A percentile compares a stretch with the other conserved stretches of the same genome.
Conservation (phyloP, 2,113 vertebrate genomes). For the Antennarius striatus region DNA sequence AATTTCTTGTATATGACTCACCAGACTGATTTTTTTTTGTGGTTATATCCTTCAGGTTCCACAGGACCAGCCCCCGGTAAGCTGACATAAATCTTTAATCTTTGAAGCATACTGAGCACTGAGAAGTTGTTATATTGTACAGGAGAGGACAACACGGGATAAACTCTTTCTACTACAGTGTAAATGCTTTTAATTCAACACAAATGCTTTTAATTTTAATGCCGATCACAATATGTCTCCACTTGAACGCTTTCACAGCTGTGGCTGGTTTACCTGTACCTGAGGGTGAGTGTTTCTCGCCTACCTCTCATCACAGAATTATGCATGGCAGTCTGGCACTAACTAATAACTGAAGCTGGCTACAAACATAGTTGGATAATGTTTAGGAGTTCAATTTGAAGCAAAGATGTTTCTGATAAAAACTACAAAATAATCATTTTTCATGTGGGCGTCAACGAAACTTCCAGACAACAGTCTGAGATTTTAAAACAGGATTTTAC, state of each 20-base stretch:
- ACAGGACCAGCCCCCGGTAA: conserved; percentile 39
- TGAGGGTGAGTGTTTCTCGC: conserved; percentile 32
- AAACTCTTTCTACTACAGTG: neutral
- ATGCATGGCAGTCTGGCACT: conserved; percentile 1
- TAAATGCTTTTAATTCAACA: neutral
- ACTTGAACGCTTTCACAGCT: conserved; percentile 34
- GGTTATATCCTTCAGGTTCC: conserved; percentile 24
- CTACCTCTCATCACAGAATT: neutral
- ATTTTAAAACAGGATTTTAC: too few species aligned
- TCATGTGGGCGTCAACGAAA: too few species aligned
- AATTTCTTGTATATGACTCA: neutral
- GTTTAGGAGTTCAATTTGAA: neutral
- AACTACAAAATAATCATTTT: too few species aligned
- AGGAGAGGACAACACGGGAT: neutral
- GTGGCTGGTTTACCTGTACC: conserved; percentile 32
- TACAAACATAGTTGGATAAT: neutral
- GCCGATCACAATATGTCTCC: conserved; percentile 1
- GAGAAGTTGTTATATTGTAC: neutral
- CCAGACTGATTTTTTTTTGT: conserved; percentile 4
- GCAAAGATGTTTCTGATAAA: neutral
- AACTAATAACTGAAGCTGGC: neutral
- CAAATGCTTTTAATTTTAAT: conserved; percentile 5
- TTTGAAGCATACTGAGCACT: neutral
- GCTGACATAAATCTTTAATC: neutral
- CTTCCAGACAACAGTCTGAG: too few species aligned